Base-by-base conservation (phyloP, 2,888 invertebrate species). In the Drosophila helvetica region DNA sequence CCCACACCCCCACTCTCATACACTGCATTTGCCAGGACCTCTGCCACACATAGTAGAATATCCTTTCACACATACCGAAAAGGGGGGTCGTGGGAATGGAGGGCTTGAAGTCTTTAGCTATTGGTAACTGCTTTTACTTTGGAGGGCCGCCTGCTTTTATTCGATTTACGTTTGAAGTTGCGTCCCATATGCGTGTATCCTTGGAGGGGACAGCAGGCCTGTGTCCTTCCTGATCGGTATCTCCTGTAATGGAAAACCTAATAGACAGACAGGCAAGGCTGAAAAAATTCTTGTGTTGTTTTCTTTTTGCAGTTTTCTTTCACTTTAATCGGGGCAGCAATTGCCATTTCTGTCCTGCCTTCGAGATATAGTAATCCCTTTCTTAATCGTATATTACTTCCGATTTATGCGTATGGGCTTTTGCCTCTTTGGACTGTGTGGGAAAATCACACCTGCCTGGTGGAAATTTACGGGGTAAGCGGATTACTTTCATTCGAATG, bases 71-170 rank as follows among this genome's bases (percentile, higher is more conserved):
- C 62, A 57, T 33, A 38, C 38, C 18, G 42, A 1, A 50, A 47
- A 0, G 22, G 22, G 22, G 5, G 22, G 22, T 22, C 22, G 22
- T 22, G 43, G 19, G 64, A 65, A 57, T 74, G 68, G 74, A 70
- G 57, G 71, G 74, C 75, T 77, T 77, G 69, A 70, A 63, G 71
- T 71, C 71, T 70, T 70, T 63, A 73, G 68, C 67, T 79, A 83
- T 85, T 82, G 80, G 80, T 71, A 82, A 78, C 78, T 85, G 83
- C 86, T 77, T 83, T 83, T 80, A 80, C 83, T 79, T 86, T 83
- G 83, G 79, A 80, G 77, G 38, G 38, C 9, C 9, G 38, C 38
- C 38, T 38, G 38, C 83, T 86, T 83, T 83, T 80, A 86, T 83
- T 83, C 84, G 83, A 83, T 83, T 86, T 83, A 77, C 80, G 83